Evolutionary conservation across 2,113 vertebrate species (phyloP).

Genomic region (Prionailurus bengalensis): DNA sequence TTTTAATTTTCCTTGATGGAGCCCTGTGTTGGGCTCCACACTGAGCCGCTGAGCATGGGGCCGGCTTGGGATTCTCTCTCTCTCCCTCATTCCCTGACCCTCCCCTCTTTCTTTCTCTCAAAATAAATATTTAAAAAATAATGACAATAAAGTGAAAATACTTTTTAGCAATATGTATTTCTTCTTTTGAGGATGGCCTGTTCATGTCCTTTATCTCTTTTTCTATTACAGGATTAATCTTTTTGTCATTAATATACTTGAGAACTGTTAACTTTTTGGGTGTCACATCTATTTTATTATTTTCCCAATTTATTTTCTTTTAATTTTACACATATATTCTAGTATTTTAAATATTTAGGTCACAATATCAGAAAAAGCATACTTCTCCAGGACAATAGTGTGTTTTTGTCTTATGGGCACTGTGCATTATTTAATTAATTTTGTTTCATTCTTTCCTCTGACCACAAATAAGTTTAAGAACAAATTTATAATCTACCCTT

Average conservation of each 20-base stretch:
- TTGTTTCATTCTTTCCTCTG: background rate
- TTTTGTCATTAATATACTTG: conserved; percentile 19
- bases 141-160: background rate
- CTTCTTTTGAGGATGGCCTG: background rate
- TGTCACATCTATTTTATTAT: background rate
- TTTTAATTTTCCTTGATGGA: background rate
- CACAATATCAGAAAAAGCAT: background rate
- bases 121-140: no score
- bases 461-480: background rate
- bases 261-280: background rate
- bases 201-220: background rate
- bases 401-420: background rate
- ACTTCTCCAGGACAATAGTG: background rate
- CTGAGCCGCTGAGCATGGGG: no score
- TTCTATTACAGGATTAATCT: background rate
- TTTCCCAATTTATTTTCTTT: background rate
- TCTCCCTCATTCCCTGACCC: no score
- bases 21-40: no score
- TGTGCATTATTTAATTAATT: background rate
- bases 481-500: background rate
- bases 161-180: background rate
- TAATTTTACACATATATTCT: background rate
- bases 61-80: no score
- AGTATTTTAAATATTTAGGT: background rate
- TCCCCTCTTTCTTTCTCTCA: no score